phyloP scores from a whole-genome alignment of 2,113 vertebrate species.

The Garra rufa region DNA sequence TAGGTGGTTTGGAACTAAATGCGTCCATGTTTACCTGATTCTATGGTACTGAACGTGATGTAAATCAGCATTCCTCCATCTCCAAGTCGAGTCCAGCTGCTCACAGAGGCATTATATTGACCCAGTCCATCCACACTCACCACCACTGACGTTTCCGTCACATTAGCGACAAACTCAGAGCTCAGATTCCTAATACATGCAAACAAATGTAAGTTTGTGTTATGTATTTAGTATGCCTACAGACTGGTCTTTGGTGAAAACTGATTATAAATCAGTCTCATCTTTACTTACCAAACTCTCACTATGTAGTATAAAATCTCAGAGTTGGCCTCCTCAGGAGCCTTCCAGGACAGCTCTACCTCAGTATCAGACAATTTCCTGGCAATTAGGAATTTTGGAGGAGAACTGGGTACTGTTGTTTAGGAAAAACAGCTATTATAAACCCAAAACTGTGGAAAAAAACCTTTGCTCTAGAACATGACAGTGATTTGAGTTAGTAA shows the following conservation, averaged over 20 bases:
- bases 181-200: slow-evolving; percentile 80
- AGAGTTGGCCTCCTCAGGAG: slow-evolving; percentile 89
- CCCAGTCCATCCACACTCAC: slow-evolving; percentile 84
- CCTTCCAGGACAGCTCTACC: slow-evolving; percentile 92
- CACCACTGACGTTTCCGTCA: slow-evolving; percentile 79
- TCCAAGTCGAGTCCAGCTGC: slow-evolving; percentile 89
- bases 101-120: slow-evolving; percentile 85
- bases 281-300: slow-evolving; percentile 89
- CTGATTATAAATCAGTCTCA: not conserved
- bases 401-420: slow-evolving; percentile 88
- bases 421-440: slow-evolving; percentile 67
- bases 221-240: too few relatives aligned
- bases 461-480: not conserved
- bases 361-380: slow-evolving; percentile 90
- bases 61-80: slow-evolving; percentile 84
- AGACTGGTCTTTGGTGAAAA: slow-evolving; percentile 10
- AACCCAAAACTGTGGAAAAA: not conserved
- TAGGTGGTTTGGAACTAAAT: too few relatives aligned
- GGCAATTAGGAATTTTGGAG: slow-evolving; percentile 84
- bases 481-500: not conserved
- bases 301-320: slow-evolving; percentile 92
- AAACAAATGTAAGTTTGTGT: too few relatives aligned
- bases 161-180: slow-evolving; percentile 77
- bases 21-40: slow-evolving; percentile 80
- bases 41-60: slow-evolving; percentile 82